Evolutionary conservation across 2,113 vertebrate species (phyloP).

Genomic region (Climacteris rufus): DNA sequence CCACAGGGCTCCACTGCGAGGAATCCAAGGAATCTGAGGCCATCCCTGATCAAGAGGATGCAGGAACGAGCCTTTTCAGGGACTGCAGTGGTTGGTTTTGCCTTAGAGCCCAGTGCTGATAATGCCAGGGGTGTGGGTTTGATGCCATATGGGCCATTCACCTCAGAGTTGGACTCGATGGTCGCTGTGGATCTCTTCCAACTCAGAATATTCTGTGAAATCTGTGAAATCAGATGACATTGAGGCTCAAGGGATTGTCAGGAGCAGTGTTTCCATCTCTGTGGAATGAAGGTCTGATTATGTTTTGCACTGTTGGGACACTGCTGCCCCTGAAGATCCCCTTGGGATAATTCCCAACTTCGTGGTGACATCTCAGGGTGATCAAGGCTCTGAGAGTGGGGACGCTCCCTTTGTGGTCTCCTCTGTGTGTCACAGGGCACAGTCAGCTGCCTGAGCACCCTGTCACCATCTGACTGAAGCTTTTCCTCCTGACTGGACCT

Average conservation of each 20-base stretch:
- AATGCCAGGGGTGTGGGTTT: not conserved
- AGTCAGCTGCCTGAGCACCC: not conserved
- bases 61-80: not conserved
- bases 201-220: not conserved
- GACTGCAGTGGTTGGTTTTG: not conserved
- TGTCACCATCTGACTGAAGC: not conserved
- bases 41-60: not conserved
- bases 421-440: not conserved
- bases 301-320: not conserved
- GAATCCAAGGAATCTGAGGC: constrained; percentile 5
- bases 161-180: not conserved
- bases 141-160: not conserved
- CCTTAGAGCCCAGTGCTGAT: not conserved
- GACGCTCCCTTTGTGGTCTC: not conserved
- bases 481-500: not conserved
- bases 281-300: not conserved
- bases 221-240: not conserved
- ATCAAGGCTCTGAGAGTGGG: not conserved
- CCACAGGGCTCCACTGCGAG: not conserved
- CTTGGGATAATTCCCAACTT: not conserved
- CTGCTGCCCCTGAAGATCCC: not conserved
- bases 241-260: not conserved
- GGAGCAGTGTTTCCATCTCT: not conserved
- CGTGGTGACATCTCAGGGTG: not conserved
- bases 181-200: not conserved